A percentile compares a stretch with the other conserved stretches of the same genome.
Conservation (phyloP, 2,113 vertebrate species). For the Pangasianodon hypophthalmus region DNA sequence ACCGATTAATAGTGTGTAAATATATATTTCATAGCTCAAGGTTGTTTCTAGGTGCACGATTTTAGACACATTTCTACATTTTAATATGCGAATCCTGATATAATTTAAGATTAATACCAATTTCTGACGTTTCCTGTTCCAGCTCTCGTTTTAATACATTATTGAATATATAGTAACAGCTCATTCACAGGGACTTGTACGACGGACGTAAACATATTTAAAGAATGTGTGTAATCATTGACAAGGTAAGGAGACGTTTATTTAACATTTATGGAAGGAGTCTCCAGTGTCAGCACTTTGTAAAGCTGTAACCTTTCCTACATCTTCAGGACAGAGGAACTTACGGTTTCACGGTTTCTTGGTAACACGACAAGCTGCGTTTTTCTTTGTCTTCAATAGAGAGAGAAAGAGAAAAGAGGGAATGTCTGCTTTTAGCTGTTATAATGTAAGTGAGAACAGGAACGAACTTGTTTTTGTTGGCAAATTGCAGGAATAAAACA, state of each 20-base stretch:
- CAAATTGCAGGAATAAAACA: not conserved
- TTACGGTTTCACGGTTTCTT: not conserved
- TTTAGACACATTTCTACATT: not conserved
- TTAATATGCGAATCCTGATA: not conserved
- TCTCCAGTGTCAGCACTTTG: not conserved
- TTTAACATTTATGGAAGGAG: not conserved
- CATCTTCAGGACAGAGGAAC: not conserved
- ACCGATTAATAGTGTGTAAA: not conserved
- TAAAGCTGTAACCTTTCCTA: not conserved
- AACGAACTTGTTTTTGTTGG: not conserved
- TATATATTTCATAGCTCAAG: not conserved
- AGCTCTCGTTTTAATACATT: not conserved
- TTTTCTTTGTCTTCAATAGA: not conserved
- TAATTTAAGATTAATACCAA: not conserved
- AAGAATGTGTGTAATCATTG: too few relatives aligned
- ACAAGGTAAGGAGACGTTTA: not conserved
- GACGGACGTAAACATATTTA: not conserved
- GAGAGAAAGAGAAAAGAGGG: not conserved
- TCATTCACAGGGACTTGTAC: not conserved
- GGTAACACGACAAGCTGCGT: not conserved
- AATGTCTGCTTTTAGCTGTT: not conserved
- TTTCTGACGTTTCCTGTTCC: not conserved
- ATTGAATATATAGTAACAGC: not conserved
- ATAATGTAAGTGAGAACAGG: not conserved
- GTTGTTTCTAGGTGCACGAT: not conserved